Evolutionary conservation across 2,797 vertebrate species (phyloP).

Genomic region (Simalia tracyae): DNA sequence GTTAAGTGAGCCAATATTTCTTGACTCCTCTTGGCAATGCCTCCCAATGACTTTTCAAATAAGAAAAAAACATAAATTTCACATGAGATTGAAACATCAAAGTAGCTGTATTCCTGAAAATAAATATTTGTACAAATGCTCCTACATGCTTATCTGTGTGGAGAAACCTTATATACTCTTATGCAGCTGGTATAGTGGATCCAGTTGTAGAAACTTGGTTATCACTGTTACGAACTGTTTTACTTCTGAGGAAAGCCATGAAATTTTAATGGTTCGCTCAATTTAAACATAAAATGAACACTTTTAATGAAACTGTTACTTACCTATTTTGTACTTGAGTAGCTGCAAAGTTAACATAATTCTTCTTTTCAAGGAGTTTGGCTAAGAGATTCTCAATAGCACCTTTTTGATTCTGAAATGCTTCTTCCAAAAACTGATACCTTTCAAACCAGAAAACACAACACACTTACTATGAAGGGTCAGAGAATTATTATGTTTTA

Average conservation of each 20-base stretch:
- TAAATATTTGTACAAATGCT: background rate
- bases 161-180: background rate
- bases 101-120: background rate
- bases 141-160: background rate
- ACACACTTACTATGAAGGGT: constrained; percentile 29
- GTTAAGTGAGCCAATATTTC: background rate
- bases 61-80: background rate
- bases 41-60: background rate
- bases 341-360: constrained; percentile 93
- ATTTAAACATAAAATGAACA: background rate
- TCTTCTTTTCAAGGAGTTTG: constrained; percentile 96
- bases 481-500: background rate
- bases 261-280: background rate
- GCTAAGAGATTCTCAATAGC: constrained; percentile 90
- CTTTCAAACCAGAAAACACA: constrained; percentile 69
- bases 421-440: constrained; percentile 98
- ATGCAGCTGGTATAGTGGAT: background rate
- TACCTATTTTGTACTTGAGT: constrained; percentile 96
- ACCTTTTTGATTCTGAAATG: constrained; percentile 96
- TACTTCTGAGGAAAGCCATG: background rate
- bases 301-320: constrained; percentile 34
- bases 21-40: background rate
- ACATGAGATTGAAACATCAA: background rate
- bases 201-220: background rate
- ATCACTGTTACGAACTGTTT: background rate